Evolutionary conservation across 2,888 invertebrate species (phyloP).

Genomic region (Agrochola macilenta): DNA sequence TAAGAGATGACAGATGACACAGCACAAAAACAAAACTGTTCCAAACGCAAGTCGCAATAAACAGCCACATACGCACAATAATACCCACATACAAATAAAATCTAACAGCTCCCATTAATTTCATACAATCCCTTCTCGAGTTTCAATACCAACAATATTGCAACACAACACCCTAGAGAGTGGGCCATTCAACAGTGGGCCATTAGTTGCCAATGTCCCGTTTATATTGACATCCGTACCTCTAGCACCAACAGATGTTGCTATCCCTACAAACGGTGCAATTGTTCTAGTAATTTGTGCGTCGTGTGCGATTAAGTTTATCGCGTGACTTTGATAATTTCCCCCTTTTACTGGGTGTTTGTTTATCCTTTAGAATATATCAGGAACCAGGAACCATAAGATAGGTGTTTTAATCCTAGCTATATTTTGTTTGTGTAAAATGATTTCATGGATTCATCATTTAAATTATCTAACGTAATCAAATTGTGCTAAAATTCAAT

Average conservation of each 20-base stretch:
- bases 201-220: slow-evolving; percentile 54
- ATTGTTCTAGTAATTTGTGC: slow-evolving; percentile 23
- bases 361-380: slow-evolving; percentile 3
- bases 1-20: not conserved
- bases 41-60: not conserved
- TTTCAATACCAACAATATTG: slow-evolving; percentile 53
- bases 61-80: slow-evolving; percentile 3
- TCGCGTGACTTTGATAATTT: slow-evolving; percentile 25
- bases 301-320: slow-evolving; percentile 18
- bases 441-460: not conserved
- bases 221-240: slow-evolving; percentile 55
- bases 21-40: not conserved
- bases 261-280: slow-evolving; percentile 18
- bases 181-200: slow-evolving; percentile 27
- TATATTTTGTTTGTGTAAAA: too few species aligned
- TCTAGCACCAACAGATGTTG: slow-evolving; percentile 58
- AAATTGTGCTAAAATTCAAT: not conserved
- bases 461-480: not conserved
- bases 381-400: not conserved
- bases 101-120: slow-evolving; percentile 49
- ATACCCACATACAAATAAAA: slow-evolving; percentile 53
- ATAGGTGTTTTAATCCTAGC: not conserved
- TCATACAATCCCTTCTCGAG: slow-evolving; percentile 39
- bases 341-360: not conserved
- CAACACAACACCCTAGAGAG: slow-evolving; percentile 53